A percentile compares a stretch with the other conserved stretches of the same genome.
These are phyloP conservation scores for Triplophysa bombifrons DNA, from an alignment of 2,797 vertebrate genomes.

Conservation along the genomic window DNA sequence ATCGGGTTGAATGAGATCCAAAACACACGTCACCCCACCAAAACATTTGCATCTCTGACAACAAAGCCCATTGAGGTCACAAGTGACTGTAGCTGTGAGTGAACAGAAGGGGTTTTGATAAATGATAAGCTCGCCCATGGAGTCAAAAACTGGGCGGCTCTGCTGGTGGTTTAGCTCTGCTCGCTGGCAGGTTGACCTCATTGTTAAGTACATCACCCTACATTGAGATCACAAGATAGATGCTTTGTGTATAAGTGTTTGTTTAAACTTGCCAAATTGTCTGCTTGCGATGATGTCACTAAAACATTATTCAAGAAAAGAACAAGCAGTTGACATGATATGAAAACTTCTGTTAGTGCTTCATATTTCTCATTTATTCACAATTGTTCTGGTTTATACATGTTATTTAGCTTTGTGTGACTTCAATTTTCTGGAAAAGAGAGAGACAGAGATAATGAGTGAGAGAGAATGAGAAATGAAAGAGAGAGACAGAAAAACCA, in stretches of 20 bases:
- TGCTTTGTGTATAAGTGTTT: slow-evolving; percentile 6
- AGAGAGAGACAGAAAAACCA: too few relatives aligned
- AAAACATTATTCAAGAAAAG: background rate
- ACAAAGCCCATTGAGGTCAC: slow-evolving; percentile 72
- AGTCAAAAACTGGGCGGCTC: slow-evolving; percentile 59
- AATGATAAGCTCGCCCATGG: slow-evolving; percentile 52
- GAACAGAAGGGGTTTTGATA: slow-evolving; percentile 65
- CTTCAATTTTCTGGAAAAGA: background rate
- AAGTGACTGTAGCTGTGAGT: slow-evolving; percentile 61
- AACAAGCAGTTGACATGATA: background rate
- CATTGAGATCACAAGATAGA: background rate
- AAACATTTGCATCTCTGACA: slow-evolving; percentile 74
- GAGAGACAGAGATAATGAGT: background rate
- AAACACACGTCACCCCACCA: slow-evolving; percentile 51
- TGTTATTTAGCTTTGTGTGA: background rate
- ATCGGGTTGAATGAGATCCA: slow-evolving; percentile 60
- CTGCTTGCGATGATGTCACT: background rate
- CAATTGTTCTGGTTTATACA: background rate
- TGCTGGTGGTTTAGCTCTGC: slow-evolving; percentile 50
- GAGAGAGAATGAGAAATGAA: too few relatives aligned
- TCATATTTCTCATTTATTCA: background rate
- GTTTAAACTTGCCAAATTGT: background rate
- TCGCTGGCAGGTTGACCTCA: slow-evolving; percentile 18
- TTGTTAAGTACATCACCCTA: slow-evolving; percentile 15
- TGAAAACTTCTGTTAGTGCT: too few relatives aligned